Percentiles rank a stretch among this genome's conserved stretches.
Conservation (phyloP, 2,888 invertebrate species). For the Chorisops tibialis region DNA sequence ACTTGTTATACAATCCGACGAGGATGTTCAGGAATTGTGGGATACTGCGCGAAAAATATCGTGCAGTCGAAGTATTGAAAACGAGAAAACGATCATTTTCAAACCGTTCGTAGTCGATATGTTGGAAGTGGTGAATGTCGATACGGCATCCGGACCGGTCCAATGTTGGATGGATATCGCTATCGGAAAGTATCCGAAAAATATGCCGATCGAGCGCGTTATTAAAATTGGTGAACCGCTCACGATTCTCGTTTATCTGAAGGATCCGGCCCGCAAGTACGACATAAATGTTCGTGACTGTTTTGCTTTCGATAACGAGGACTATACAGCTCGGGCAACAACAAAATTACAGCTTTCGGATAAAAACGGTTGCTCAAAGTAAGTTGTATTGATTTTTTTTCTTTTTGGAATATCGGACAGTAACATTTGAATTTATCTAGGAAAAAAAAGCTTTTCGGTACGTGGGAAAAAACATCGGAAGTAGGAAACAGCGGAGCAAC, state of each 20-base stretch:
- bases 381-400: constrained; percentile 39
- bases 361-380: constrained; percentile 65
- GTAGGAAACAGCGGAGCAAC: constrained; percentile 61
- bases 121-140: constrained; percentile 65
- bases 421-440: constrained; percentile 44
- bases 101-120: constrained; percentile 66
- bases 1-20: constrained; percentile 66
- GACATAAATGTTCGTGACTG: constrained; percentile 69
- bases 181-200: constrained; percentile 64
- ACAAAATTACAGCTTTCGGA: constrained; percentile 65
- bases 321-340: constrained; percentile 58
- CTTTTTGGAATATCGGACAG: not conserved
- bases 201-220: constrained; percentile 60
- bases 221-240: constrained; percentile 69
- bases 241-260: constrained; percentile 66
- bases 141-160: constrained; percentile 62
- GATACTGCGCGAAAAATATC: constrained; percentile 64
- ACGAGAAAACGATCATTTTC: constrained; percentile 48
- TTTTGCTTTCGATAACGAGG: constrained; percentile 67
- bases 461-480: constrained; percentile 61
- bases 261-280: constrained; percentile 61
- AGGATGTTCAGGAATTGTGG: constrained; percentile 62
- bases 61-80: constrained; percentile 49
- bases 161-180: constrained; percentile 75
- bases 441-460: constrained; percentile 63